phyloP scores from a whole-genome alignment of 1,140 invertebrate species.

The Apolygus lucorum region DNA sequence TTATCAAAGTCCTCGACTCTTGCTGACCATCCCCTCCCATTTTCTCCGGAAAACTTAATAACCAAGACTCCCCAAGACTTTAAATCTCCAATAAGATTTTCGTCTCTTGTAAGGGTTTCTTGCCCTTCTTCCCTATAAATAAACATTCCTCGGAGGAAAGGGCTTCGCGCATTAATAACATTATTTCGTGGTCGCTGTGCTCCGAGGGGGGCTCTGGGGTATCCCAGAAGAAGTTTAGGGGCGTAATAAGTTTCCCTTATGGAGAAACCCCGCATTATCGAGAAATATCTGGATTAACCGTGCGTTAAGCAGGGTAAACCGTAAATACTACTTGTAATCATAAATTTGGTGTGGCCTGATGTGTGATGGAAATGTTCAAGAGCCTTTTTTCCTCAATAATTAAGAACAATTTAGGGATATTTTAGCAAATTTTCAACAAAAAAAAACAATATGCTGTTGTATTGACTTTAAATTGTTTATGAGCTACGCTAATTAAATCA shows the following conservation, averaged over 20 bases:
- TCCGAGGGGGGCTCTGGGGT: neutral
- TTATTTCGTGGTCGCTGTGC: neutral
- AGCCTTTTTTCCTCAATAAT: too few relatives aligned
- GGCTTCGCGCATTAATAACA: neutral
- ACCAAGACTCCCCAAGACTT: neutral
- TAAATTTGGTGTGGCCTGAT: too few relatives aligned
- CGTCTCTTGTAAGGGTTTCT: neutral
- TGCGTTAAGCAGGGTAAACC: neutral
- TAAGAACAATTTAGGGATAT: too few relatives aligned
- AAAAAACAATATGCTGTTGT: too few relatives aligned
- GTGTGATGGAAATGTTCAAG: too few relatives aligned
- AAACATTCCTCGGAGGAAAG: neutral
- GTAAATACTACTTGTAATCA: neutral
- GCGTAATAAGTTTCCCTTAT: neutral
- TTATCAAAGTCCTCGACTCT: slow-evolving; percentile 2
- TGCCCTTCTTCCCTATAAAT: neutral
- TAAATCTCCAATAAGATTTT: slow-evolving; percentile 7
- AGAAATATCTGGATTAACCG: too few relatives aligned
- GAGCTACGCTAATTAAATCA: too few relatives aligned
- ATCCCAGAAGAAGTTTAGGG: neutral
- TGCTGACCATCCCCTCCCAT: neutral
- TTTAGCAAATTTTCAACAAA: too few relatives aligned
- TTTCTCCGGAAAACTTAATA: slow-evolving; percentile 2
- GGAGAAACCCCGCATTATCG: neutral
- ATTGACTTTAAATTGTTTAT: too few relatives aligned